A percentile compares a stretch with the other conserved stretches of the same genome.
phyloP scores from a whole-genome alignment of 2,797 vertebrate genomes.

The Melanogrammus aeglefinus region DNA sequence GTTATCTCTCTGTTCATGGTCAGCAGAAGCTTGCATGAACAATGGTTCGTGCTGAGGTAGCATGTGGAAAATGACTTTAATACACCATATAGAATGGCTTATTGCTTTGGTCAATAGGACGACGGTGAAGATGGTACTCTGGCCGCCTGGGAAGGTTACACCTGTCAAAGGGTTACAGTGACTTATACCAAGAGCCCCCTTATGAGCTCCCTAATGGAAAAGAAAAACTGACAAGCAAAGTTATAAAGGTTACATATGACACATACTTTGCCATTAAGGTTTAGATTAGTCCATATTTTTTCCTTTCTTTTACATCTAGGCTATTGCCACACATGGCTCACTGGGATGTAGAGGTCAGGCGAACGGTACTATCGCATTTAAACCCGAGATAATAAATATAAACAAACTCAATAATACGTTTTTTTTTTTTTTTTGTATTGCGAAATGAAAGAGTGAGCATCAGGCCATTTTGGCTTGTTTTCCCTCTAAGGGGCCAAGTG shows the following conservation, averaged over 20 bases:
- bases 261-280: conserved; percentile 88
- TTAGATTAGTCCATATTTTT: conserved; percentile 88
- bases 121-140: conserved; percentile 91
- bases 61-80: conserved; percentile 99
- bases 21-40: conserved; percentile 98
- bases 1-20: conserved; percentile 74
- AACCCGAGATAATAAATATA: conserved; percentile 52
- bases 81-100: conserved; percentile 99
- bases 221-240: conserved; percentile 84
- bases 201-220: conserved; percentile 95
- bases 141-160: conserved; percentile 98
- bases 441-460: conserved; percentile 70
- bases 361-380: conserved; percentile 71
- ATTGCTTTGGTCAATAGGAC: conserved; percentile 99
- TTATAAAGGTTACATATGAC: conserved; percentile 96
- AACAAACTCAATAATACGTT: conserved; percentile 25
- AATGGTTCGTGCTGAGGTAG: conserved; percentile 99
- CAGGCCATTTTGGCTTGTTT: conserved; percentile 71
- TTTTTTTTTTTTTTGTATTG: conserved; percentile 11
- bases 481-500: conserved; percentile 72
- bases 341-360: conserved; percentile 73
- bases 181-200: conserved; percentile 89
- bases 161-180: conserved; percentile 89
- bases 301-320: conserved; percentile 72
- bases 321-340: conserved; percentile 77